Conservation (phyloP, 2,113 vertebrate genomes). For the Laticauda colubrina region DNA sequence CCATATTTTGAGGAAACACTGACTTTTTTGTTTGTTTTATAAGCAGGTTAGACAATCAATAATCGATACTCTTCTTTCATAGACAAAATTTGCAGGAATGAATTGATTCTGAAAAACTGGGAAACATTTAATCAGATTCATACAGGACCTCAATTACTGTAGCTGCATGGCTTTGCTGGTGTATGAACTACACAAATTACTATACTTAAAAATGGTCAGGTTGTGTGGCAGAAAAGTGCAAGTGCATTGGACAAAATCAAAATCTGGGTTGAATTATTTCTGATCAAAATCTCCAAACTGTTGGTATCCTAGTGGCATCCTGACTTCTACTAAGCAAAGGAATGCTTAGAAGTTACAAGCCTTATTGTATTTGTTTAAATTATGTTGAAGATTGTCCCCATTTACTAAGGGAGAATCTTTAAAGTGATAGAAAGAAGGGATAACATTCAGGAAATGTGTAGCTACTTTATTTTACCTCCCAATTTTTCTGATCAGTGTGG, state of each 20-base stretch:
- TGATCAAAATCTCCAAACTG: neutral
- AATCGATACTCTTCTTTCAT: neutral
- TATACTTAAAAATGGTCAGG: neutral
- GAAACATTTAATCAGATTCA: neutral
- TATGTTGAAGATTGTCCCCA: neutral
- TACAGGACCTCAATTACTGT: neutral
- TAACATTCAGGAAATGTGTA: neutral
- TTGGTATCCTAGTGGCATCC: neutral
- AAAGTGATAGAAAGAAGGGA: neutral
- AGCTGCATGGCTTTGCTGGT: neutral
- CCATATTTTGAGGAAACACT: neutral
- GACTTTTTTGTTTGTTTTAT: neutral
- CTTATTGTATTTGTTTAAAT: neutral
- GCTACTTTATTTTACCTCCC: neutral
- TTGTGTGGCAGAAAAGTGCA: neutral
- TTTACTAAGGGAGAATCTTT: neutral
- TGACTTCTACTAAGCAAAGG: neutral
- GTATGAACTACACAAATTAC: neutral
- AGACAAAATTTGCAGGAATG: neutral
- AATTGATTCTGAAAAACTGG: neutral
- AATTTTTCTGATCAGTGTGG: neutral
- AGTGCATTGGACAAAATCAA: neutral
- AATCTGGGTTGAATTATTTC: neutral
- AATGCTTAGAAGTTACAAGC: neutral
- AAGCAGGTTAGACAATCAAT: neutral